Evolutionary conservation across 2,113 vertebrate species (phyloP).

Genomic region (Anarhynchus alexandrinus): DNA sequence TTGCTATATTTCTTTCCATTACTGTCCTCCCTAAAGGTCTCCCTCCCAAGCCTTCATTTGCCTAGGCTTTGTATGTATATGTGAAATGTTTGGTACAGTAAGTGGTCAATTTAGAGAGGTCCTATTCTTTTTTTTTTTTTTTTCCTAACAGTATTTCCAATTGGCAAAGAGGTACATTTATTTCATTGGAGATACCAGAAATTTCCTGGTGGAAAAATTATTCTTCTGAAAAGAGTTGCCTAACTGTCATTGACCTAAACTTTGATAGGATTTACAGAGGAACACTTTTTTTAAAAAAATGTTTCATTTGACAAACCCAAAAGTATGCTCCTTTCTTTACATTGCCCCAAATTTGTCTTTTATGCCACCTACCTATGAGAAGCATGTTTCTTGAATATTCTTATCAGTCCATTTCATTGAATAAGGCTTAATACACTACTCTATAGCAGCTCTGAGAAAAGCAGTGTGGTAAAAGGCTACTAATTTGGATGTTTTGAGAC

Average conservation of each 20-base stretch:
- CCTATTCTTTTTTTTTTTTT: neutral
- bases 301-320: neutral
- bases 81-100: neutral
- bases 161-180: neutral
- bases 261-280: neutral
- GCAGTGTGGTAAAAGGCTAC: neutral
- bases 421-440: neutral
- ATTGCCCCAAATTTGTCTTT: neutral
- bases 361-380: neutral
- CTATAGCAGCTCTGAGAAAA: neutral
- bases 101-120: neutral
- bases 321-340: neutral
- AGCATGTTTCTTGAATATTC: neutral
- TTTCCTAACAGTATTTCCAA: neutral
- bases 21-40: neutral
- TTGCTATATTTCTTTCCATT: neutral
- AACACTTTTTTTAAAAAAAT: neutral
- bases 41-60: neutral
- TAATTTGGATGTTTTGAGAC: neutral
- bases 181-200: neutral
- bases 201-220: neutral
- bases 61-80: neutral
- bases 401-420: neutral
- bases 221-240: neutral
- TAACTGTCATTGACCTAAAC: neutral